A percentile compares a stretch with the other conserved stretches of the same genome.
Evolutionary conservation across 2,113 vertebrate genomes (phyloP).

Genomic region (Malurus melanocephalus): DNA sequence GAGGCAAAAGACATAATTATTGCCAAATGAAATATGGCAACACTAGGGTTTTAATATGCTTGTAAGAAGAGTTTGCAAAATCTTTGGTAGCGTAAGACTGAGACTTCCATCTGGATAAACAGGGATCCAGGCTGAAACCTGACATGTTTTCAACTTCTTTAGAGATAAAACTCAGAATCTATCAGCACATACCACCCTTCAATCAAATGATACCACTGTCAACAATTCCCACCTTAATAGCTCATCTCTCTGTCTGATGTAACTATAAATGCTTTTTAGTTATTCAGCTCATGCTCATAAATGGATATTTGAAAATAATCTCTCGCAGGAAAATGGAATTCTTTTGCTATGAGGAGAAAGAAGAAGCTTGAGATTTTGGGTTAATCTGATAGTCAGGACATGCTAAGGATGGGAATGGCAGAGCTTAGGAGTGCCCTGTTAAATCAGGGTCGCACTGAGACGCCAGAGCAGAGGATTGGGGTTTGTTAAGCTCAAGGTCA

Average conservation of each 20-base stretch:
- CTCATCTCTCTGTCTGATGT: not conserved
- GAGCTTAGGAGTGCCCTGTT: not conserved
- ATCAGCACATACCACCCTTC: not conserved
- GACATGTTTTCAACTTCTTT: not conserved
- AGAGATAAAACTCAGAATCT: not conserved
- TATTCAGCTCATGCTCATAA: not conserved
- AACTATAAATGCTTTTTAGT: not conserved
- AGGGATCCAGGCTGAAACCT: not conserved
- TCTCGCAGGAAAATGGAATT: not conserved
- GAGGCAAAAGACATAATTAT: conserved; percentile 30
- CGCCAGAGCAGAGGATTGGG: not conserved
- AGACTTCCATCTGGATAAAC: not conserved
- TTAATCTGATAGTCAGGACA: not conserved
- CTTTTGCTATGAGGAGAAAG: not conserved
- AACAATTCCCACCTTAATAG: not conserved
- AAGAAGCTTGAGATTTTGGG: not conserved
- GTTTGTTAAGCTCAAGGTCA: not conserved
- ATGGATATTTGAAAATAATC: not conserved
- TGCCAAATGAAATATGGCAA: conserved; percentile 29
- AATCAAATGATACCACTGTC: not conserved
- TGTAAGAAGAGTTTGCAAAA: conserved; percentile 3
- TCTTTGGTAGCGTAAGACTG: not conserved
- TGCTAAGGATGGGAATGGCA: not conserved
- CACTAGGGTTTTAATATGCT: not conserved
- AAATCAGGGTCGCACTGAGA: not conserved